Conservation (phyloP, 2,113 vertebrate genomes). For the Dromiciops gliroides region DNA sequence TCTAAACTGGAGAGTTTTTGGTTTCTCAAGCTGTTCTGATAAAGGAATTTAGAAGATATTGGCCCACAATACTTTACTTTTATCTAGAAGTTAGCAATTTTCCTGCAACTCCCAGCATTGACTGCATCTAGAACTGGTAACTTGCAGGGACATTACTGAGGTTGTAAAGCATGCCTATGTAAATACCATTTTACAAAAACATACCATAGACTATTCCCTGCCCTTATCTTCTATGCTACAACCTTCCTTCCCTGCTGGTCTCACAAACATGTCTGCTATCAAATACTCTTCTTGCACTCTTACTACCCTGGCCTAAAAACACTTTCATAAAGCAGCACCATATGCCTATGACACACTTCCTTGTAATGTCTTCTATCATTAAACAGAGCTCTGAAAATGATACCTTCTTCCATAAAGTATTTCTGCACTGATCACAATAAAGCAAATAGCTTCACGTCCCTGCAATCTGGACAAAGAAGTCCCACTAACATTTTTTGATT, state of each 20-base stretch:
- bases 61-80: background rate
- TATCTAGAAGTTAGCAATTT: constrained; percentile 16
- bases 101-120: constrained; percentile 25
- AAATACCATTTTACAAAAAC: background rate
- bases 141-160: background rate
- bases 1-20: constrained; percentile 21
- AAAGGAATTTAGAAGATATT: constrained; percentile 28
- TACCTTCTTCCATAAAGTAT: background rate
- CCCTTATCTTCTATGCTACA: background rate
- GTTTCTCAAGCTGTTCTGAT: background rate
- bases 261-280: constrained; percentile 41
- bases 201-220: constrained; percentile 3
- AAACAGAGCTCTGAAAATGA: constrained; percentile 44
- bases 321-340: background rate
- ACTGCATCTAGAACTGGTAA: constrained; percentile 20
- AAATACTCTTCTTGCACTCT: background rate
- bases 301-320: background rate
- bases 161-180: background rate
- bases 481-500: background rate
- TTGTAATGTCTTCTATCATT: constrained; percentile 1
- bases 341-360: background rate
- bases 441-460: background rate
- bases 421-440: background rate
- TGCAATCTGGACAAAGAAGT: background rate
- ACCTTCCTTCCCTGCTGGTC: background rate